Evolutionary conservation across 2,888 invertebrate species (phyloP), one percentile per base, ranked within the genome.

Genomic region (Ophion ventricosus): DNA sequence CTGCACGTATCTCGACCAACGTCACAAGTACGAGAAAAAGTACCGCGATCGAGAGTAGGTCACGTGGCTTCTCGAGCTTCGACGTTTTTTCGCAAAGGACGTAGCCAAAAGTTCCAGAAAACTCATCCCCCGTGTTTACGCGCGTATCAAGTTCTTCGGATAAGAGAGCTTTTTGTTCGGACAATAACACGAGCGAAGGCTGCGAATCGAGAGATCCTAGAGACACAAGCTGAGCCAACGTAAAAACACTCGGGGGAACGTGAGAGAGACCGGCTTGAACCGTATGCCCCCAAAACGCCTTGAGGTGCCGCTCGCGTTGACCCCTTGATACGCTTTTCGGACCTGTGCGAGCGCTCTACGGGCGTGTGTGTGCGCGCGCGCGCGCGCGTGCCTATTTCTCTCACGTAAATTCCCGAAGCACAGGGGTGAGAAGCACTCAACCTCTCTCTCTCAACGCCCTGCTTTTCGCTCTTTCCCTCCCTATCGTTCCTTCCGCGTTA

Each of bases 141-240:
- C 49, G 49, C 14, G 49, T 49, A 49, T 14, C 11, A 49, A 49
- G 49, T 14, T 49, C 17, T 64, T 35, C 17, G 8, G 17, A 61
- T 4, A 26, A 63, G 25, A n/a, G 49, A 26, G 29, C n/a, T 69
- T 69, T 77, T 77, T 25, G n/a, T 57, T 49, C 14, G 67, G 69
- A 69, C 69, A 59, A 77, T 57, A 59, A 77, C 23, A 26, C 49
- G 29, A 59, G 69, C 77, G 77, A 43, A 20, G 20, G 61, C 25
- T 49, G 49, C 17, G 49, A 49, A 11, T 49, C 49, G 49, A 49
- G 43, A 73, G 61, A 59, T 56, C 26, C 29, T 54, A 17, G 64
- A 86, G 76, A 82, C 76, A 78, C 69, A 59, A 54, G 83, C 79
- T 79, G 75, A 80, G 75, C 75, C 77, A 78, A 67, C 74, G 82